Evolutionary conservation across 2,113 vertebrate genomes (phyloP), one percentile per base, ranked within the genome.

Genomic region (Ginglymostoma cirratum): DNA sequence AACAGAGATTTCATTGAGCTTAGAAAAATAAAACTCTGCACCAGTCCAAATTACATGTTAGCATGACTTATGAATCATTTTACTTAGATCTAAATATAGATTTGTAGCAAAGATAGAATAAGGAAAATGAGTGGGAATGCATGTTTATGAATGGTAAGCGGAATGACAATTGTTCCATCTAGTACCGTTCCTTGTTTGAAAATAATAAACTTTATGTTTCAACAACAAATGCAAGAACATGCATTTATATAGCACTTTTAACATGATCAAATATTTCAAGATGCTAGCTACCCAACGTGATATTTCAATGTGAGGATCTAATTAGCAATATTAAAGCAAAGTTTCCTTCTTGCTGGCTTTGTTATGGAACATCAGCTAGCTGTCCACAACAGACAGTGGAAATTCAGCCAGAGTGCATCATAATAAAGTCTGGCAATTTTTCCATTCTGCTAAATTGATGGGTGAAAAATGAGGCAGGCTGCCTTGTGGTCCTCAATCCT

Each of bases 41-140:
- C 23, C 6, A 52, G 45, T 87, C 87, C 87, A 65, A 92, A 92
- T 92, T 92, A 92, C 55, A 90, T 14, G 12, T 55, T 89, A 61
- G 12, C 52, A 61, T 12, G 38, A 48, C 85, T 65, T 65, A 61
- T 65, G 87, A 92, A 92, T 65, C 55, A 92, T n/a, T 92, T 92
- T 92, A 92, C 27, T 92, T 34, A 19, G 30, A n/a, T 92, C 52
- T 92, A 65, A 65, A 65, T 92, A 92, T 92, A 65, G 52, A 92
- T 92, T 61, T 61, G 87, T n/a, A 5, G 14, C 3, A 89, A 30
- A 48, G 48, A 89, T 27, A 14, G 24, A 5, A 14, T 27, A 55
- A 55, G 1, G 45, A 42, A 83, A 83, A 83, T 45, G 23, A 89
- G 24, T 55, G 27, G 27, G 86, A 52, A 34, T 55, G 12, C 24